These are phyloP conservation scores for Lysandra bellargus DNA, from an alignment of 2,888 invertebrate species.

Conservation along the genomic window DNA sequence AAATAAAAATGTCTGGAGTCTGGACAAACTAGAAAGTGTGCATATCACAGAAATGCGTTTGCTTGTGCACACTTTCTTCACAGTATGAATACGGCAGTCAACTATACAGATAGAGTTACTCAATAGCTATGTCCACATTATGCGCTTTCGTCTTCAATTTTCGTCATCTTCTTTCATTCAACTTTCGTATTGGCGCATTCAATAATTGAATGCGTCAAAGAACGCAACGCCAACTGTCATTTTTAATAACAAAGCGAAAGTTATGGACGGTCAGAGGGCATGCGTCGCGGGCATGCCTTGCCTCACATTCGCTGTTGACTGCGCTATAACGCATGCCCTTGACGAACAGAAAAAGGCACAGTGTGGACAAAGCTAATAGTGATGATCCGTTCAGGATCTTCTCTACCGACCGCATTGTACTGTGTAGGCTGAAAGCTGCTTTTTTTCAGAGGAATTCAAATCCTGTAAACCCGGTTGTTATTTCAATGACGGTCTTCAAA, in stretches of 20 bases:
- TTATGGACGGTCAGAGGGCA: too few species aligned
- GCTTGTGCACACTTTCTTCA: background rate
- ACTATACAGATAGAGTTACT: background rate
- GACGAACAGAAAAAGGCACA: too few species aligned
- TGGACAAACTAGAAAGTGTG: background rate
- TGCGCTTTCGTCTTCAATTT: too few species aligned
- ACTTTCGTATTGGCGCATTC: too few species aligned
- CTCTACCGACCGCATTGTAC: background rate
- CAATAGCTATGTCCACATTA: background rate
- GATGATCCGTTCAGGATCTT: background rate
- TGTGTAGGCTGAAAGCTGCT: background rate
- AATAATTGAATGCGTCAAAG: too few species aligned
- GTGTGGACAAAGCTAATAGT: too few species aligned
- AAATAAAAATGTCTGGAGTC: background rate
- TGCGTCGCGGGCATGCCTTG: too few species aligned
- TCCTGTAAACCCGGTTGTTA: background rate
- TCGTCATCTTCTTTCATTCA: too few species aligned
- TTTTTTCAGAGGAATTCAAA: background rate
- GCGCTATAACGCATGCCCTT: too few species aligned
- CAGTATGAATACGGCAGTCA: background rate
- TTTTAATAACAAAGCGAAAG: too few species aligned
- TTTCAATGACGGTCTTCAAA: background rate
- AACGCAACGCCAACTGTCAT: too few species aligned
- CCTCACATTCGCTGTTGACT: too few species aligned
- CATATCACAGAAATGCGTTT: background rate